Evolutionary conservation across 1,140 invertebrate genomes (phyloP), one percentile per base, ranked within the genome.

Genomic region (Pseudomyrmex cubaensis): DNA sequence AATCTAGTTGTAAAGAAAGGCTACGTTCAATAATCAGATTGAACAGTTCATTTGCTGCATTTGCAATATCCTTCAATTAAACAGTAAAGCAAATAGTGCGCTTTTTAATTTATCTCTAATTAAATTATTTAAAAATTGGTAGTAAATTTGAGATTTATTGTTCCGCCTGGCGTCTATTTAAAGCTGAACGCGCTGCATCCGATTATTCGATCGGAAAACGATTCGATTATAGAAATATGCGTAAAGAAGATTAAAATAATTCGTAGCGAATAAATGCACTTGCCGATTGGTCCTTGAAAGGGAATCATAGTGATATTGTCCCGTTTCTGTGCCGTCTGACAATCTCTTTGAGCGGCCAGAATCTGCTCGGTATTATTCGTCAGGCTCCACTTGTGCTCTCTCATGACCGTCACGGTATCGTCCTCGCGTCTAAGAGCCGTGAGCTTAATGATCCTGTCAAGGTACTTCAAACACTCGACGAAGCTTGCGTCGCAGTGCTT

Each of bases 401-500:
- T 92, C 25, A 95, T 94, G 15, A 95, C 88, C 44, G 93, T 93
- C 1, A 92, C 75, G 9, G 95, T 95, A 87, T 96, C 95, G 75
- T 95, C 94, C 46, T 90, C 86, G 63, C 95, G 92, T 74, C 87
- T 94, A 52, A 95, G 89, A 50, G 86, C 67, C 12, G 87, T 90
- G n/a, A 82, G 75, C 1, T 75, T 82, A 70, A 95, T 89, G 77
- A 93, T 91, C 15, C 91, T 93, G 64, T 95, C 92, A 20, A 96
- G 89, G 91, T 96, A 96, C 67, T 93, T 92, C 2, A 96, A 90
- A 87, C 96, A 96, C 54, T 91, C 91, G 20, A 93, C 56, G 83
- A 96, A 95, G 25, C 94, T 93, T 9, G 83, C 69, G 25, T 95
- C 92, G 87, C 96, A 96, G 73, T 95, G 92, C 84, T 94, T 94